Percentiles rank a stretch among this genome's conserved stretches.
Evolutionary conservation across 2,797 vertebrate species (phyloP).

Genomic region (Sebastolobus altivelis): DNA sequence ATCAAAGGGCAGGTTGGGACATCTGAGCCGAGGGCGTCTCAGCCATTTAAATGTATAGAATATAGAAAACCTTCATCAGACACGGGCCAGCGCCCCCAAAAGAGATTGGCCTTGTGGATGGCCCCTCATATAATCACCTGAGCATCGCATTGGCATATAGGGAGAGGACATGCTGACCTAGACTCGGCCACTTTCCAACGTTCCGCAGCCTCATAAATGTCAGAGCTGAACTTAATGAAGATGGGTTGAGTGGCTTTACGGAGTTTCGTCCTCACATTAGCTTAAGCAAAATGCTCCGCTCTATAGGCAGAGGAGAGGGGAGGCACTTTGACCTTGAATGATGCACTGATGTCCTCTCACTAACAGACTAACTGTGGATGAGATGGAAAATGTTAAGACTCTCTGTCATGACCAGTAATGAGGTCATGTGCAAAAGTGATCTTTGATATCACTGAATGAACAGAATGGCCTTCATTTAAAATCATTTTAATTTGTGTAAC

Average conservation of each 20-base stretch:
- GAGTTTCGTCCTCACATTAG: slow-evolving; percentile 77
- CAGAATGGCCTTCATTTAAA: not conserved
- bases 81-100: slow-evolving; percentile 80
- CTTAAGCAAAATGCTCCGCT: slow-evolving; percentile 73
- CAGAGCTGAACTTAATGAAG: slow-evolving; percentile 82
- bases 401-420: slow-evolving; percentile 12
- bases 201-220: slow-evolving; percentile 82
- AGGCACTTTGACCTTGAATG: slow-evolving; percentile 74
- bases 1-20: slow-evolving; percentile 70
- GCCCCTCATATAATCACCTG: slow-evolving; percentile 83
- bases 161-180: slow-evolving; percentile 80
- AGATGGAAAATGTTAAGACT: slow-evolving; percentile 45
- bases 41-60: slow-evolving; percentile 88
- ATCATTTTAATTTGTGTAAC: not conserved
- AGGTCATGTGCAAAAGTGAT: slow-evolving; percentile 2
- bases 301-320: slow-evolving; percentile 41
- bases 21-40: slow-evolving; percentile 71
- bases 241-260: slow-evolving; percentile 79
- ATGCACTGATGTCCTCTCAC: slow-evolving; percentile 41
- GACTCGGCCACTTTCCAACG: slow-evolving; percentile 60
- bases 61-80: slow-evolving; percentile 87
- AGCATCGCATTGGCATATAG: slow-evolving; percentile 76
- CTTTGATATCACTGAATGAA: not conserved
- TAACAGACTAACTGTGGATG: slow-evolving; percentile 25
- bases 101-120: slow-evolving; percentile 82